Percentiles rank a stretch among this genome's conserved stretches.
phyloP scores from a whole-genome alignment of 2,113 vertebrate species.

The Coptodon rendalli region DNA sequence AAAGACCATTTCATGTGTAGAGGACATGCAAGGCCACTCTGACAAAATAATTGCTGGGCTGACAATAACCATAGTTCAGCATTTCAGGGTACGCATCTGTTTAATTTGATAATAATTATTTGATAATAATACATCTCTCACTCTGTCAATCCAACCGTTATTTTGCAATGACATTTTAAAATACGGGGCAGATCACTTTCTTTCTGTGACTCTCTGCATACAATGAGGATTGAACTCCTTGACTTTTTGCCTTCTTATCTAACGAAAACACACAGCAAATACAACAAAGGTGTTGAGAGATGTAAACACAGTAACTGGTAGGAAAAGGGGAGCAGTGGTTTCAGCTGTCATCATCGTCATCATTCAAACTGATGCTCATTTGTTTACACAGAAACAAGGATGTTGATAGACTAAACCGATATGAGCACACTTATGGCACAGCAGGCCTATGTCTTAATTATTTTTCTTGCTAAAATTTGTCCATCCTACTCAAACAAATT shows the following conservation, averaged over 20 bases:
- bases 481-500: neutral
- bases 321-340: neutral
- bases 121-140: neutral
- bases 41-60: neutral
- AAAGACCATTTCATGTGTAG: neutral
- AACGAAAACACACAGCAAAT: neutral
- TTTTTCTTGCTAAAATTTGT: neutral
- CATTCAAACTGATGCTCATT: neutral
- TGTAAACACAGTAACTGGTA: neutral
- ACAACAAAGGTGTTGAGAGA: conserved; percentile 3
- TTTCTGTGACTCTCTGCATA: neutral
- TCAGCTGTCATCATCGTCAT: conserved; percentile 15
- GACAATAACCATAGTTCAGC: neutral
- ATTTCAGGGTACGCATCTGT: neutral
- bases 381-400: conserved; percentile 1
- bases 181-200: neutral
- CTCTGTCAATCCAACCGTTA: neutral
- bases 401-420: neutral
- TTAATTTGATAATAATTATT: neutral
- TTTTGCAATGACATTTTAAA: neutral
- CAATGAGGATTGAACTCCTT: neutral
- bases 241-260: conserved; percentile 7
- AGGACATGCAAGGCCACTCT: neutral
- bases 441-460: neutral
- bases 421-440: neutral